A percentile compares a stretch with the other conserved stretches of the same genome.
These are phyloP conservation scores for Neoascia interrupta DNA, from an alignment of 2,888 invertebrate genomes.

Conservation along the genomic window DNA sequence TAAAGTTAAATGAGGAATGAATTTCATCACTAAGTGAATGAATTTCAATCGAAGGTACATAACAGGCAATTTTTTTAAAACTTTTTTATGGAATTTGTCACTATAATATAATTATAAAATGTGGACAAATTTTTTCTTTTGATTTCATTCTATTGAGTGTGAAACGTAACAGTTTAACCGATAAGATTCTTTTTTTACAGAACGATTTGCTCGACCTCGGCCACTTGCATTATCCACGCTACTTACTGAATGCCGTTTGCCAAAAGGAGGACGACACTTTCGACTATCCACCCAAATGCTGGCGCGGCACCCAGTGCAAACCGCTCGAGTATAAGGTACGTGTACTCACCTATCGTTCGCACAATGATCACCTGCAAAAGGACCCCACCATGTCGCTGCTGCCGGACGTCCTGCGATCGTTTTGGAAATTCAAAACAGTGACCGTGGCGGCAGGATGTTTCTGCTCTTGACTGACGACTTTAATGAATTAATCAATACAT, in stretches of 20 bases:
- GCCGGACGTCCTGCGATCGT: conserved; percentile 72
- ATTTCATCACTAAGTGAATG: too few species aligned
- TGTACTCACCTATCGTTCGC: conserved; percentile 74
- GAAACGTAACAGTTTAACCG: background rate
- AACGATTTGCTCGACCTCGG: conserved; percentile 77
- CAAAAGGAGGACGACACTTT: conserved; percentile 73
- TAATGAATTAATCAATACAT: conserved; percentile 15
- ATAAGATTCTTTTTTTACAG: conserved; percentile 66
- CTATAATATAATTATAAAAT: too few species aligned
- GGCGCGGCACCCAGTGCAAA: conserved; percentile 76
- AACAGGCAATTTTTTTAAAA: too few species aligned
- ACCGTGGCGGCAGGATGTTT: conserved; percentile 79
- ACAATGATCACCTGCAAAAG: conserved; percentile 71
- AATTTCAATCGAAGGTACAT: too few species aligned
- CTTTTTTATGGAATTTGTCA: too few species aligned
- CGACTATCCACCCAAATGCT: conserved; percentile 74
- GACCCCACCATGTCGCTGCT: conserved; percentile 72
- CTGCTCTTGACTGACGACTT: conserved; percentile 71
- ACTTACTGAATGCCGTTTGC: conserved; percentile 77
- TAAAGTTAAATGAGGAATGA: too few species aligned
- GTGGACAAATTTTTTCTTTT: too few species aligned
- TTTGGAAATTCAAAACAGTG: conserved; percentile 77
- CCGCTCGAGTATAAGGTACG: conserved; percentile 78
- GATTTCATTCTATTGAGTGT: too few species aligned
- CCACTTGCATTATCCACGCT: conserved; percentile 76